Evolutionary conservation across 1,140 invertebrate species (phyloP), one percentile per base, ranked within the genome.

Genomic region (Bombus sylvicola): DNA sequence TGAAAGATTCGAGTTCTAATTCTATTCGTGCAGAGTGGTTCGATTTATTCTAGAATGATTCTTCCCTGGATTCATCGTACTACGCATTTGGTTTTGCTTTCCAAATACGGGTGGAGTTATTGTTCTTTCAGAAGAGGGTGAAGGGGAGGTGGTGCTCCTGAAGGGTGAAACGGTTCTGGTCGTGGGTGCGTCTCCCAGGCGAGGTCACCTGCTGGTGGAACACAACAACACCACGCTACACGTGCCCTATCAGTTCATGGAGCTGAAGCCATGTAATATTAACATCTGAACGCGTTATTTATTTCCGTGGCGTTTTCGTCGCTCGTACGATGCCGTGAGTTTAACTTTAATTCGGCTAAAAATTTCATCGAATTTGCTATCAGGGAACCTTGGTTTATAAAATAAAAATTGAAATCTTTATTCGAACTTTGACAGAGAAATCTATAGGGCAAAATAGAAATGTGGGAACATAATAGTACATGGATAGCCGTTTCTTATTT

Each of bases 211-310:
- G 69, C 95, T 98, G 76, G 98, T 98, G 22, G 97, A 98, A 93
- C 97, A 98, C 93, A 97, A 97, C 94, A 97, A 97, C 90, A 96
- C 96, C 87, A 98, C 96, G 79, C 96, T 98, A 71, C 97, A 98
- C 92, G 97, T 98, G 75, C 98, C 98, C 69, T 98, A 98, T 95
- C 98, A 98, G 94, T 98, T 97, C 94, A 96, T 98, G 95, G 97
- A 98, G 93, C 95, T 98, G 57, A 97, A 97, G 94, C 96, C 97
- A 81, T 95, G 94, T 87, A 95, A 95, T 88, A 94, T 95, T 91
- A 95, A 95, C 88, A 94, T 95, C 64, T 95, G 68, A 91, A 93
- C 81, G 59, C 53, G 75, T 66, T 89, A 89, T 89, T 90, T 90
- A 90, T 89, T 90, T 66, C 59, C 31, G 75, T 53, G 53, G 34